phyloP scores from a whole-genome alignment of 2,113 vertebrate species.

The Arenaria interpres region DNA sequence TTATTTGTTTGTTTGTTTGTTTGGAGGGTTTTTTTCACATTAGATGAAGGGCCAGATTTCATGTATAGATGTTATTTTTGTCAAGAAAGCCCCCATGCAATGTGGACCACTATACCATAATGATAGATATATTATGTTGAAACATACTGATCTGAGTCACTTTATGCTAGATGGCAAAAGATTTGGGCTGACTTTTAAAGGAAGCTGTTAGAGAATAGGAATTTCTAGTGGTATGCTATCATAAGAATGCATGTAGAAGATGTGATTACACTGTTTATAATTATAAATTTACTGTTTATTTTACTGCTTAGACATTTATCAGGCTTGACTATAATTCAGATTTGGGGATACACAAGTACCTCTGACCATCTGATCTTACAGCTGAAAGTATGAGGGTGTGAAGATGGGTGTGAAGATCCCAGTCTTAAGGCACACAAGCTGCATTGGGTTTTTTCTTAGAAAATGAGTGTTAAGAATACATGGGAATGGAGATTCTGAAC shows the following conservation, averaged over 20 bases:
- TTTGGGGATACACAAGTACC: not conserved
- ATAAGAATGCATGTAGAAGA: not conserved
- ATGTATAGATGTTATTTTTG: not conserved
- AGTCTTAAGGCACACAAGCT: not conserved
- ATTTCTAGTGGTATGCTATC: not conserved
- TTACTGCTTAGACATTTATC: not conserved
- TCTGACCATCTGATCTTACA: not conserved
- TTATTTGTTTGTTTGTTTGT: not conserved
- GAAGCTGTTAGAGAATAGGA: not conserved
- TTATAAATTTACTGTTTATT: not conserved
- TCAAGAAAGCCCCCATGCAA: not conserved
- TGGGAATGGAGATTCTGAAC: not conserved
- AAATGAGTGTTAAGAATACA: not conserved
- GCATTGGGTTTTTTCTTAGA: not conserved
- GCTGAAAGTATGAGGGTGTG: not conserved
- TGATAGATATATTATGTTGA: not conserved
- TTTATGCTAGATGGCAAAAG: not conserved
- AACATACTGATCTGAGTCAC: not conserved
- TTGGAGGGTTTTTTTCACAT: fast-evolving
- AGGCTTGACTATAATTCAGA: not conserved
- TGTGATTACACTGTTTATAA: not conserved
- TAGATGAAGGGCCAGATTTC: not conserved
- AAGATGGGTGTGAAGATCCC: not conserved
- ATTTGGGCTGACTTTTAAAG: not conserved
- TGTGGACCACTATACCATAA: not conserved